Conservation (phyloP, 2,888 invertebrate species). For the Danaus chrysippus region DNA sequence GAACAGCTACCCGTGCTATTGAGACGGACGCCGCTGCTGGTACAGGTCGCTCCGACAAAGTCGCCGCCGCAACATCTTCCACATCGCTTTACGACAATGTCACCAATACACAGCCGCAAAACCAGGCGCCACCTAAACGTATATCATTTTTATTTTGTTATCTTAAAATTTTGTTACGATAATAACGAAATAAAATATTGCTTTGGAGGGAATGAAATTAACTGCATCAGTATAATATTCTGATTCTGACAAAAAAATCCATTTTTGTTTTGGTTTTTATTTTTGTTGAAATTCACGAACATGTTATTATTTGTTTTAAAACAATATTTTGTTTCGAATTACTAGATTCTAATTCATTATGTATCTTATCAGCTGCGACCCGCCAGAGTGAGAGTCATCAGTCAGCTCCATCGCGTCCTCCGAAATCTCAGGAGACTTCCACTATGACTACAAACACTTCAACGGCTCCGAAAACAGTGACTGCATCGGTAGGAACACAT, state of each 20-base stretch:
- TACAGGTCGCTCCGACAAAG: slow-evolving; percentile 84
- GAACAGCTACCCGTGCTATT: slow-evolving; percentile 84
- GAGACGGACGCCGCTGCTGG: slow-evolving; percentile 81
- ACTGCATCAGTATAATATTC: neutral
- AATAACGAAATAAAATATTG: neutral
- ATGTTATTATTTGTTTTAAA: too few species aligned
- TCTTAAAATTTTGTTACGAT: neutral
- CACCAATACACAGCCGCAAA: slow-evolving; percentile 67
- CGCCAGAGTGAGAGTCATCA: slow-evolving; percentile 66
- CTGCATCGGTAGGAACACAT: slow-evolving; percentile 84
- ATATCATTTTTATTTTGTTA: slow-evolving; percentile 26
- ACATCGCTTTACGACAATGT: slow-evolving; percentile 94
- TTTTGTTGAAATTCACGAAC: too few species aligned
- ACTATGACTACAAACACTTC: slow-evolving; percentile 83
- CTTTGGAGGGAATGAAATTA: neutral
- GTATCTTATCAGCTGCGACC: slow-evolving; percentile 54
- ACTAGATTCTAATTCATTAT: slow-evolving; percentile 10
- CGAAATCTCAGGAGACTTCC: slow-evolving; percentile 85
- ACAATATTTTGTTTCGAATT: neutral
- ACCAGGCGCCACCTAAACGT: slow-evolving; percentile 76
- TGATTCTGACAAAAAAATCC: neutral
- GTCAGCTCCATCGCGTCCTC: slow-evolving; percentile 80
- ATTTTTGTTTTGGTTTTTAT: too few species aligned
- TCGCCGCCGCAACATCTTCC: slow-evolving; percentile 91
- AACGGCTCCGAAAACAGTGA: slow-evolving; percentile 81